A percentile compares a stretch with the other conserved stretches of the same genome.
Conservation (phyloP, 2,797 vertebrate genomes). For the Cuniculus paca region DNA sequence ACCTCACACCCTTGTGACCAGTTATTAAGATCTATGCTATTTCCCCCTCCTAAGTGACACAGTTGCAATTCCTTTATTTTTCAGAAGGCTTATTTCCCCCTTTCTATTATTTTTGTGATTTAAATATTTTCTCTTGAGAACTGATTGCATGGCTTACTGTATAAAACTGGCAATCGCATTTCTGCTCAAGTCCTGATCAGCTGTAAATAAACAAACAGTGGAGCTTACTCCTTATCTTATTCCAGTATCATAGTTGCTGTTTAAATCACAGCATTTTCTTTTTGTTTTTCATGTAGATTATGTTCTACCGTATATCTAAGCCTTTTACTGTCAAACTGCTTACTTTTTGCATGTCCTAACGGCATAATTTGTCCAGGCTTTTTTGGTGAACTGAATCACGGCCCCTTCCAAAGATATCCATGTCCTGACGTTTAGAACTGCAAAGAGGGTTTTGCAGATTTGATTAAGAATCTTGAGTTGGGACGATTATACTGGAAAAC, state of each 20-base stretch:
- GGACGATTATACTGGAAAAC: not conserved
- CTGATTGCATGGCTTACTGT: not conserved
- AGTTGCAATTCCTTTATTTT: slow-evolving; percentile 61
- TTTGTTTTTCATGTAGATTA: slow-evolving; percentile 28
- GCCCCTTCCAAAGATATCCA: not conserved
- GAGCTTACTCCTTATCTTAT: slow-evolving; percentile 26
- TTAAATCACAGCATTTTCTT: slow-evolving; percentile 11
- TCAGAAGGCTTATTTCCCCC: not conserved
- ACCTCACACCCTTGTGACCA: slow-evolving; percentile 36
- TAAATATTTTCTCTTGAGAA: slow-evolving; percentile 4
- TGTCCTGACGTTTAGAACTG: not conserved
- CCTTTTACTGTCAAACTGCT: not conserved
- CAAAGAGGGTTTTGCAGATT: not conserved
- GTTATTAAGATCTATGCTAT: slow-evolving; percentile 67
- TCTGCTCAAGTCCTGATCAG: not conserved
- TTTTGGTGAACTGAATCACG: not conserved
- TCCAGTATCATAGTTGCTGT: not conserved
- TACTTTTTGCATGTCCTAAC: not conserved
- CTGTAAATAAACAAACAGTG: slow-evolving; percentile 66
- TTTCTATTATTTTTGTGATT: slow-evolving; percentile 52
- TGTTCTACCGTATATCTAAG: not conserved
- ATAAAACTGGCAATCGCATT: not conserved
- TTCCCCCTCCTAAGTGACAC: not conserved
- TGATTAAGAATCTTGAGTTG: not conserved
- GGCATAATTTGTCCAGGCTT: not conserved